Base-by-base conservation (phyloP, 2,113 vertebrate species). In the Ovibos moschatus region DNA sequence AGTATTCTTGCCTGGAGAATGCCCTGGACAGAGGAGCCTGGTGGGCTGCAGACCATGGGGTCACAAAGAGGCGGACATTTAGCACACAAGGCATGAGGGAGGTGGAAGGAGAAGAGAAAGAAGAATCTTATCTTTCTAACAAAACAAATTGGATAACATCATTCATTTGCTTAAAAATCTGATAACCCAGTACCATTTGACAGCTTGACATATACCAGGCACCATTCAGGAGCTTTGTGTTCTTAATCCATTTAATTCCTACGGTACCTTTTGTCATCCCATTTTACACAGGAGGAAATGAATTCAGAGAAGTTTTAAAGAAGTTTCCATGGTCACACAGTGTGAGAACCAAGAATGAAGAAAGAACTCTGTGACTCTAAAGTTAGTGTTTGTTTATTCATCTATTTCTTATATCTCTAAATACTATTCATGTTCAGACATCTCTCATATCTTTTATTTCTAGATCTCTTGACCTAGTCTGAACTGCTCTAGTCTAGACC, bases 271-370 rank as follows among this genome's bases (percentile, higher is more conserved):
- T 95, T 95, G 47, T 94, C n/a, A 87, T 91, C 6, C 47, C 50
- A 33, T 71, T 94, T 88, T 25, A 85, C 67, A 94, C 12, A 67
- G 36, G 33, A 84, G 14, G 64, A 91, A 96, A 67, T 78, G 33
- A 93, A 91, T 87, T 96, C 62, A 97, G 60, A 92, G 67, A 43
- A 71, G 10, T 62, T 84, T 92, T 92, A 83, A 95, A 79, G 62
- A 47, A 23, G 36, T 74, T 62, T 55, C 17, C 51, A 55, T 60
- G 51, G 27, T 87, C 27, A 74, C 28, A 62, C 14, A 79, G 13
- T 96, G 27, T 94, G 11, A 58, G 27, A 76, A 36, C 27, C 36
- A 83, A 87, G 76, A 96, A 30, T 95, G 67, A 88, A 76, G 74
- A 36, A 67, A 67, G 43, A 71, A 47, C n/a, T 79, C 15, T 67